Conservation (phyloP, 2,113 vertebrate genomes). For the Illadopsis cleaveri region DNA sequence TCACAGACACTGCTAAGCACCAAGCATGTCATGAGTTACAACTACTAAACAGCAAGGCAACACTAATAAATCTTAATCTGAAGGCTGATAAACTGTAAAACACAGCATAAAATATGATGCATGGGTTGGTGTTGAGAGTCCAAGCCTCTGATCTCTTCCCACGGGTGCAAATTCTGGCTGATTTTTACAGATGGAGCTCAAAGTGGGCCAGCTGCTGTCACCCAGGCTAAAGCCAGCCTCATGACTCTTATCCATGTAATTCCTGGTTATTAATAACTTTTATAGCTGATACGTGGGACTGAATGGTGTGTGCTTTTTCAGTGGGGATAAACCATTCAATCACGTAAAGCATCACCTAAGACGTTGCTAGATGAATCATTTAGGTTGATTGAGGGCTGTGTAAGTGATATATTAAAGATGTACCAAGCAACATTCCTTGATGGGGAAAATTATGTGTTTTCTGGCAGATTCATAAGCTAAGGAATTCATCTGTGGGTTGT, state of each 20-base stretch:
- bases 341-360: background rate
- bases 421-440: conserved; percentile 61
- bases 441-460: conserved; percentile 57
- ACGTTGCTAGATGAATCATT: conserved; percentile 53
- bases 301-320: conserved; percentile 36
- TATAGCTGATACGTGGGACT: conserved; percentile 23
- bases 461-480: conserved; percentile 52
- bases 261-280: conserved; percentile 63
- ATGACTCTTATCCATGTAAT: conserved; percentile 33
- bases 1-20: background rate
- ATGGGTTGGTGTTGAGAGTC: background rate
- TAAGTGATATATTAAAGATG: conserved; percentile 54
- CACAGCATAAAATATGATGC: conserved; percentile 49
- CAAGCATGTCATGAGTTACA: background rate
- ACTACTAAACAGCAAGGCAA: conserved; percentile 22
- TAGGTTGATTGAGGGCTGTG: conserved; percentile 54
- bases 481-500: conserved; percentile 47
- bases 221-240: background rate
- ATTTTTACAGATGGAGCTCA: background rate
- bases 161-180: conserved; percentile 1
- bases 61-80: conserved; percentile 40
- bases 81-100: conserved; percentile 50
- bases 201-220: conserved; percentile 11
- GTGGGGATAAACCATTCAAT: conserved; percentile 46
- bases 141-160: conserved; percentile 40